Conservation (phyloP, 2,888 invertebrate species). For the Lithophane leautieri region DNA sequence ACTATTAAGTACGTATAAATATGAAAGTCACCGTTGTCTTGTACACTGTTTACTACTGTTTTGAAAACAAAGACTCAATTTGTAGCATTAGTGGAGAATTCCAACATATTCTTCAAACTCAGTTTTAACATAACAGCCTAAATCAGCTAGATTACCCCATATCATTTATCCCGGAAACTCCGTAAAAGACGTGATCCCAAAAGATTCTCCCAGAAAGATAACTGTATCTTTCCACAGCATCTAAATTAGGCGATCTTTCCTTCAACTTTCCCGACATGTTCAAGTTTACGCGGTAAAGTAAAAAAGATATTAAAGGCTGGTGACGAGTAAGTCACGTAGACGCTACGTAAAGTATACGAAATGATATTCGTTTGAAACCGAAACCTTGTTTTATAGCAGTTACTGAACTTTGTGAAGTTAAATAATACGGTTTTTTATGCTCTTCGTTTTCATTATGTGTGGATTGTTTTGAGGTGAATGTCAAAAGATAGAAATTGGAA, state of each 20-base stretch:
- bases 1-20: too few species aligned
- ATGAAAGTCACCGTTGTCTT: too few species aligned
- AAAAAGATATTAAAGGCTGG: slow-evolving; percentile 44
- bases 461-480: not conserved
- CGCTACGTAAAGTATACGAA: slow-evolving; percentile 6
- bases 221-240: slow-evolving; percentile 34
- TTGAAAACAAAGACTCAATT: too few species aligned
- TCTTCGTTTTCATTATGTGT: slow-evolving; percentile 12
- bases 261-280: slow-evolving; percentile 42
- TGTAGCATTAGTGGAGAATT: not conserved
- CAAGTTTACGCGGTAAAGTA: slow-evolving; percentile 39
- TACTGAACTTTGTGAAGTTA: slow-evolving; percentile 24
- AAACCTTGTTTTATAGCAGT: slow-evolving; percentile 46
- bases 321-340: slow-evolving; percentile 45
- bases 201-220: slow-evolving; percentile 27
- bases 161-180: not conserved
- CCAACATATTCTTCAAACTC: not conserved
- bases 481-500: not conserved
- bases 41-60: too few species aligned
- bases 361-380: slow-evolving; percentile 45
- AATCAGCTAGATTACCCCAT: not conserved
- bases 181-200: slow-evolving; percentile 12
- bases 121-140: not conserved
- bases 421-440: slow-evolving; percentile 22
- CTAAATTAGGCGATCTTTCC: slow-evolving; percentile 40